Evolutionary conservation across 2,113 vertebrate genomes (phyloP).

Genomic region (Atrichornis clamosus): DNA sequence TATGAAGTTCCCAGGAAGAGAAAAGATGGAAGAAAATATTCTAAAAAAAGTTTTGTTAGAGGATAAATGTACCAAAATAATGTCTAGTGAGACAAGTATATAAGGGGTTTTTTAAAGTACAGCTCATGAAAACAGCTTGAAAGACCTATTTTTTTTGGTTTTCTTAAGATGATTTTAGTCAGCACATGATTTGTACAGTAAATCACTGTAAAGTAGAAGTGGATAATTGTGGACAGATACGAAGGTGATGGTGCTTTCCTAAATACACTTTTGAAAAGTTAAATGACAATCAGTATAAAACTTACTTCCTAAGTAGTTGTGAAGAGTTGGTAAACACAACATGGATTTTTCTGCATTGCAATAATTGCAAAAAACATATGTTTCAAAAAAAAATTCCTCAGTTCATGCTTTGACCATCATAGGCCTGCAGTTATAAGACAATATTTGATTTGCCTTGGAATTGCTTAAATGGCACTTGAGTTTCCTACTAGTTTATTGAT

Average conservation of each 20-base stretch:
- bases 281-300: background rate
- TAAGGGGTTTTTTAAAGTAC: background rate
- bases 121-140: background rate
- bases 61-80: background rate
- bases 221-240: background rate
- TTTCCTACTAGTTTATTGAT: background rate
- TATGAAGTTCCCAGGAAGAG: background rate
- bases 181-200: background rate
- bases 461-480: background rate
- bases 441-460: background rate
- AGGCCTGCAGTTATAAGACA: background rate
- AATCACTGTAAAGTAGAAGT: background rate
- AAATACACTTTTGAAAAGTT: background rate
- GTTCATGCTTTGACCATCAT: background rate
- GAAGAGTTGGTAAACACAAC: background rate
- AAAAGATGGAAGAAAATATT: background rate
- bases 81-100: background rate
- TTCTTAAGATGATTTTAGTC: background rate
- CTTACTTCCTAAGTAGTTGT: background rate
- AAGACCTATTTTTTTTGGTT: background rate
- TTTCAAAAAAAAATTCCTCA: background rate
- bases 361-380: background rate
- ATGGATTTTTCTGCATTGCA: background rate
- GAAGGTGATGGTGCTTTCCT: background rate
- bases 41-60: background rate